These are phyloP conservation scores for Ardeotis arabs DNA, from an alignment of 2,113 vertebrate genomes.

Conservation along the genomic window DNA sequence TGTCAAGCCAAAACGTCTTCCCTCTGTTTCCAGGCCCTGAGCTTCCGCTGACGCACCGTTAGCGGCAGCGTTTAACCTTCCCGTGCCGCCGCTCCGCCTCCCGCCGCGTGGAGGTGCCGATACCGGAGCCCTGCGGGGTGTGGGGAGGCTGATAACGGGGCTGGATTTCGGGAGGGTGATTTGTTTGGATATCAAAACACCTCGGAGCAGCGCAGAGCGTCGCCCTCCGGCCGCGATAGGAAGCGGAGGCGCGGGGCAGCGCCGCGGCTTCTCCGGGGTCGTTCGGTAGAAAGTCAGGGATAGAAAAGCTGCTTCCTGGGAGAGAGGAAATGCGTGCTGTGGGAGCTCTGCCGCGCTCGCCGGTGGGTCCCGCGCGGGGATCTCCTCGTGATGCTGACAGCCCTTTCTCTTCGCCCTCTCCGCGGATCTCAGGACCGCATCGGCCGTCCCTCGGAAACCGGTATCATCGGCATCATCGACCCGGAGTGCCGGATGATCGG, in stretches of 20 bases:
- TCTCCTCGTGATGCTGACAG: fast-evolving
- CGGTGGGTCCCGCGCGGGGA: too few species aligned
- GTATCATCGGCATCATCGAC: conserved; percentile 97
- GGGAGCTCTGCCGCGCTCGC: not conserved
- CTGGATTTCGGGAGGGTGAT: not conserved
- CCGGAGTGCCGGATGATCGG: conserved; percentile 98
- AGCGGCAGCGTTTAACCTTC: not conserved
- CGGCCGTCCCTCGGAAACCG: conserved; percentile 95
- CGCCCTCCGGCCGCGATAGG: fast-evolving
- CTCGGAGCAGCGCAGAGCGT: not conserved
- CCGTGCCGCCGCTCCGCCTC: not conserved
- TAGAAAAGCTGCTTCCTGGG: not conserved
- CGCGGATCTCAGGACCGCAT: conserved; percentile 86
- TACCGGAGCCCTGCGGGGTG: not conserved
- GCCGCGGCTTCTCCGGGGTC: not conserved
- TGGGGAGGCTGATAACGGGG: not conserved
- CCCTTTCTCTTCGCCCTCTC: not conserved
- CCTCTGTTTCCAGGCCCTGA: not conserved
- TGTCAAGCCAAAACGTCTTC: not conserved
- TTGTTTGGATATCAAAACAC: not conserved
- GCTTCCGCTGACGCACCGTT: not conserved
- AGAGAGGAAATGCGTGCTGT: not conserved
- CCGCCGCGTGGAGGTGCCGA: fast-evolving
- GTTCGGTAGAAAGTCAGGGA: too few species aligned
- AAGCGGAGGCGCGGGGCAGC: not conserved